Conservation (phyloP, 2,888 invertebrate genomes). For the Nephrotoma flavescens region DNA sequence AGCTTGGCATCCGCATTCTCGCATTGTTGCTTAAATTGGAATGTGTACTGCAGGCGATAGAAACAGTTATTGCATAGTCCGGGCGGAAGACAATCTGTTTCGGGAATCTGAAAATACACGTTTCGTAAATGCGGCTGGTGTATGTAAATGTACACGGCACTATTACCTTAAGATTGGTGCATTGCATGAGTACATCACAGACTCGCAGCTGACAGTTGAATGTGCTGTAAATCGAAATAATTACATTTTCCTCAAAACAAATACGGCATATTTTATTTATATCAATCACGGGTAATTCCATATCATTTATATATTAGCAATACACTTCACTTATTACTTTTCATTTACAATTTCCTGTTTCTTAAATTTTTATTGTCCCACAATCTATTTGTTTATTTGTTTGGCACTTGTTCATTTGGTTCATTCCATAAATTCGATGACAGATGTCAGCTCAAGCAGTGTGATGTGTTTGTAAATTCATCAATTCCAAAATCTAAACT, state of each 20-base stretch:
- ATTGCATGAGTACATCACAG: background rate
- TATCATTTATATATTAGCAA: background rate
- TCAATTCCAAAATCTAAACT: too few species aligned
- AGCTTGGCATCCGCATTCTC: slow-evolving; percentile 21
- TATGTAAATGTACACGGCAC: background rate
- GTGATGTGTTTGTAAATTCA: background rate
- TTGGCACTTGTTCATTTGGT: background rate
- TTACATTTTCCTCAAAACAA: slow-evolving; percentile 20
- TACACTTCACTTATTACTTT: background rate
- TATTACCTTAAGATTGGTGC: background rate
- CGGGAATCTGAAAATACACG: slow-evolving; percentile 14
- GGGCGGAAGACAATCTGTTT: slow-evolving; percentile 20
- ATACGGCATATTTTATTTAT: slow-evolving; percentile 23
- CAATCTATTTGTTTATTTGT: background rate
- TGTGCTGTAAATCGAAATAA: slow-evolving; percentile 14
- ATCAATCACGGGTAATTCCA: slow-evolving; percentile 6
- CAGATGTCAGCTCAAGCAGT: background rate
- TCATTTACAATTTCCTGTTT: background rate
- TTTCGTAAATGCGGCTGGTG: background rate
- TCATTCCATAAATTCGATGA: background rate
- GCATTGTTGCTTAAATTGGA: slow-evolving; percentile 22
- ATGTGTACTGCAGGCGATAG: slow-evolving; percentile 22
- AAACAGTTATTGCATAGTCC: slow-evolving; percentile 22
- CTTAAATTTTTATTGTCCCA: background rate
- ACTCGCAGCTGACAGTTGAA: background rate